Base-by-base conservation (phyloP, 2,888 invertebrate species). In the Xestia sexstrigata region DNA sequence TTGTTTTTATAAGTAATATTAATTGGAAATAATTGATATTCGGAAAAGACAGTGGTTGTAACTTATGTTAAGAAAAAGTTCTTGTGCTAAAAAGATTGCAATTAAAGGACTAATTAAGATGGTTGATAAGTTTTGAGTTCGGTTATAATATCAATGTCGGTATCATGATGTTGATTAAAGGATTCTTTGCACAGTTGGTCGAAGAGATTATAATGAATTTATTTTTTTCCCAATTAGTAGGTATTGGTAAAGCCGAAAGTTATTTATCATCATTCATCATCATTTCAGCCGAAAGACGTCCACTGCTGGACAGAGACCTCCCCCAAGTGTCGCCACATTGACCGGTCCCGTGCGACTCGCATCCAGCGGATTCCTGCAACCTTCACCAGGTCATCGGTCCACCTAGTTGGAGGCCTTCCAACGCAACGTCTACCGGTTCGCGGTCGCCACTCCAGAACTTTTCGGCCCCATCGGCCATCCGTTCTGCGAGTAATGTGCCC, bases 21-120 rank as follows among this genome's bases (percentile, higher is more conserved):
- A 76, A 83, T 83, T 79, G 80, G 58, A 52, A 81, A 67, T 83
- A 78, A 81, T 73, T 76, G 76, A 17, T 17, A 45, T 68, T 83
- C 60, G 35, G 68, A 45, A 68, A 55, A 2, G 70, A 75, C 70
- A 69, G 47, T 42, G 39, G 49, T 42, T 49, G 20, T 66, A 70
- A 74, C 9, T 60, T 79, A 45, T 63, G 62, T 68, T 35, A 60
- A 77, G 78, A 84, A 78, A 77, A 84, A 69, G 58, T 69, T 70
- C 5, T 30, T 66, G 30, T 23, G 0, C 55, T 72, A 75, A 84
- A 75, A 70, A 35, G 35, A 58, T 84, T 58, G 81, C 62, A 76
- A 71, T 83, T 83, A 81, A 74, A 35, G 17, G 8, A 1, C 26
- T 78, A 65, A 81, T 84, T 81, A 84, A 84, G 85, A 81, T 81